phyloP scores from a whole-genome alignment of 53 echinoderm and acorn worm species.

The Hippasteria phrygiana region DNA sequence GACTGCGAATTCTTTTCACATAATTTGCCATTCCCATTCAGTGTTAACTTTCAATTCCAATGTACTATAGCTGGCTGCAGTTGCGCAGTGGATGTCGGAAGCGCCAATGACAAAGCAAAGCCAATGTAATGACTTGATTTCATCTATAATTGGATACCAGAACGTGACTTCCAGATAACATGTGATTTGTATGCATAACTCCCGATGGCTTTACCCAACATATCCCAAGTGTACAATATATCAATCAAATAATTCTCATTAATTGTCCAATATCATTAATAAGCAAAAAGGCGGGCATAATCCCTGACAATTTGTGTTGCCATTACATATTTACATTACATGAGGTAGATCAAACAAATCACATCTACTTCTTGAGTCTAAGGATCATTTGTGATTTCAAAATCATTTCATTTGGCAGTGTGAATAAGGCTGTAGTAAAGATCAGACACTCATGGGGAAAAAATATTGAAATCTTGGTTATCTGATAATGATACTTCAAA shows the following conservation, averaged over 20 bases:
- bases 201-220: neutral
- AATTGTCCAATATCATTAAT: neutral
- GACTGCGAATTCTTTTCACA: too few relatives aligned
- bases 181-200: too few relatives aligned
- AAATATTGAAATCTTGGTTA: neutral
- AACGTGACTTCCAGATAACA: neutral
- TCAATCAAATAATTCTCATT: neutral
- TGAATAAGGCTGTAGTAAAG: neutral
- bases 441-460: neutral
- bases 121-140: too few relatives aligned
- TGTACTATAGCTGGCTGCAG: too few relatives aligned
- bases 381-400: neutral
- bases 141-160: neutral
- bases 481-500: neutral
- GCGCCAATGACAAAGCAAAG: too few relatives aligned
- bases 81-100: too few relatives aligned
- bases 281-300: neutral
- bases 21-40: too few relatives aligned
- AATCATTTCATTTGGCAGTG: constrained; percentile 29
- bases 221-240: neutral
- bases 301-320: neutral
- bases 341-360: constrained; percentile 29
- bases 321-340: constrained; percentile 26
- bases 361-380: neutral
- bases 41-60: too few relatives aligned